Evolutionary conservation across 2,888 invertebrate genomes (phyloP).

Genomic region (Bombyx huttoni): DNA sequence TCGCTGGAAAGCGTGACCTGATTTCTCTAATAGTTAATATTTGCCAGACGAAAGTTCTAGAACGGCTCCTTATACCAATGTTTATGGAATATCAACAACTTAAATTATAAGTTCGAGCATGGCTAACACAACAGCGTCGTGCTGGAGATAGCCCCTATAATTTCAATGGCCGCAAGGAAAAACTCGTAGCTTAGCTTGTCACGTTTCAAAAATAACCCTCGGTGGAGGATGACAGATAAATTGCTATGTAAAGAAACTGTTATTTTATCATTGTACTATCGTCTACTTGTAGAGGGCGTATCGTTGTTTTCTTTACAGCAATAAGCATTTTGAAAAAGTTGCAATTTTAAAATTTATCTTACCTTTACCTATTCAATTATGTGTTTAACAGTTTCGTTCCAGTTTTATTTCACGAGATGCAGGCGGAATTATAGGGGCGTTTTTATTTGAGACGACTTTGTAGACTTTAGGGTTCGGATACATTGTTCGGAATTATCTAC

Average conservation of each 20-base stretch:
- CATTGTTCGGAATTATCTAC: too few relatives aligned
- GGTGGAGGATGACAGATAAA: conserved; percentile 4
- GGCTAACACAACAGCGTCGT: background rate
- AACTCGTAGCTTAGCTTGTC: conserved; percentile 2
- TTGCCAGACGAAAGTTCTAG: background rate
- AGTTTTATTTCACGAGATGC: conserved; percentile 38
- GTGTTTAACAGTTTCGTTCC: conserved; percentile 51
- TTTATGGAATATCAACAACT: background rate
- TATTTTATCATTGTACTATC: conserved; percentile 13
- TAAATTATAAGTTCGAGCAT: background rate
- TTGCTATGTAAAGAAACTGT: conserved; percentile 11
- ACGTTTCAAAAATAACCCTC: conserved; percentile 3
- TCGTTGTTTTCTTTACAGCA: conserved; percentile 10
- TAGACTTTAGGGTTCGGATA: conserved; percentile 5
- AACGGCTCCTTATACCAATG: too few relatives aligned
- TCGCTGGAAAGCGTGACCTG: too few relatives aligned
- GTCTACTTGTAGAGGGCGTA: conserved; percentile 17
- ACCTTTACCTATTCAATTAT: conserved; percentile 57
- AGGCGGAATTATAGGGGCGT: conserved; percentile 32
- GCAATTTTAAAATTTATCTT: conserved; percentile 21
- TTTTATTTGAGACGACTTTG: conserved; percentile 18
- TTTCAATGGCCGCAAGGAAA: background rate
- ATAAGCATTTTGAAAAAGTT: conserved; percentile 8
- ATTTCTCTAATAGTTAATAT: too few relatives aligned
- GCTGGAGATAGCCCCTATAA: background rate